Base-by-base conservation (phyloP, 2,113 vertebrate species). In the Chelonoidis abingdonii region DNA sequence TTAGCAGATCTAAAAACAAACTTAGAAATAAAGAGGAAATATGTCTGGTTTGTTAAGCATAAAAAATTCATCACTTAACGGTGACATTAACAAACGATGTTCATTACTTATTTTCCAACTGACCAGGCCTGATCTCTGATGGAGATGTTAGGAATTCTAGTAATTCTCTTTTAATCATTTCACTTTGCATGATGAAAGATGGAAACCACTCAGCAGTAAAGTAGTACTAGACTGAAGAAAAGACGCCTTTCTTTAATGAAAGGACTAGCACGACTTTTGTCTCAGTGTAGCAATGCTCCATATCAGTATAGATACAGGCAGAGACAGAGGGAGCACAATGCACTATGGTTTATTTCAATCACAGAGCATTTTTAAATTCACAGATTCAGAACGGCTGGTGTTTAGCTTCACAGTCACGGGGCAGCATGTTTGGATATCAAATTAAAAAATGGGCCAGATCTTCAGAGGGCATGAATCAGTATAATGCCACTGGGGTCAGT, bases 21-120 rank as follows among this genome's bases (percentile, higher is more conserved):
- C 6, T 5, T 89, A 89, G 78, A 95, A 97, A 89, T 86, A 83
- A 93, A 94, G 94, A 94, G 56, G 91, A 96, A 97, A 96, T 89
- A 93, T 96, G 72, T 93, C 97, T 92, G 83, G 90, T 10, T 1
- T 91, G 90, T 96, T 97, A 94, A 98, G 96, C 93, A 97, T 85
- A 92, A 97, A 95, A 95, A 97, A 97, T 89, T 54, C 83, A 97
- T 97, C 92, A 92, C 84, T 96, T 94, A 97, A 93, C 80, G 69
- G 91, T 98, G 98, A 98, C 98, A 89, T 98, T 98, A 98, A 99
- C 97, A 98, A 99, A 98, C 97, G 96, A 95, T 50, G 81, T 96
- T 98, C 98, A 98, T 99, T 98, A 93, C 87, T 98, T 95, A 97
- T 98, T 98, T 99, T 98, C 97, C 98, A 94, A 97, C 80, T 97